Base-by-base conservation (phyloP, 2,797 vertebrate genomes). In the Oophaga sylvatica region DNA sequence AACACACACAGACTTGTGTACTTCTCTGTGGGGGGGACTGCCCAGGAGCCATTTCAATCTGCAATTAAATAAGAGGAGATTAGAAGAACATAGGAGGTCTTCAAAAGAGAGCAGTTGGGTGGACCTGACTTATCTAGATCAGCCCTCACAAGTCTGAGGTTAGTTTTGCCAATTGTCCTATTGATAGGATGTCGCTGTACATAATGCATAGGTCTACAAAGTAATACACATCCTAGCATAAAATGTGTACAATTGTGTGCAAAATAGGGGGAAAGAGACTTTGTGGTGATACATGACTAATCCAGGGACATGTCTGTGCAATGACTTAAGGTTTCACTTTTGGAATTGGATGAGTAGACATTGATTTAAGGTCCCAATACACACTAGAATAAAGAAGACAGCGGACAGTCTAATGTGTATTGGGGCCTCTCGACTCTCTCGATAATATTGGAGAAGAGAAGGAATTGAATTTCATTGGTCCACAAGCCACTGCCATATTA, bases 11-110 rank as follows among this genome's bases (percentile, higher is more conserved):
- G 80, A 41, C 60, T 73, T 89, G 79, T 89, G 84, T 73, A 75
- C 53, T 22, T 71, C 84, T 77, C 88, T 22, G 73, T 89, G 53
- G 88, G 80, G 45, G 84, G 83, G 29, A 35, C 82, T 75, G 73
- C 53, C 68, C 84, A 82, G 79, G 62, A 89, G 84, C 79, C 71
- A 48, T 53, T 29, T 81, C 79, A 89, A 89, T 89, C 80, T 79
- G 67, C 15, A 19, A 75, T 29, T 70, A 65, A 82, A 75, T 82
- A 78, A 60, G n/a, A 78, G 62, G 15, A 82, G 87, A 89, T 89
- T 89, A 84, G 56, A 31, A 67, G 56, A n/a, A 68, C 73, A 83
- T 59, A 87, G 81, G 87, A 84, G 87, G 87, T 73, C 82, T 67
- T 60, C 79, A 31, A 7, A 71, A 59, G 60, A 82, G n/a, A 8